Percentiles rank a stretch among this genome's conserved stretches.
Evolutionary conservation across 1,140 invertebrate genomes (phyloP).

Genomic region (Marisa cornuarietis): DNA sequence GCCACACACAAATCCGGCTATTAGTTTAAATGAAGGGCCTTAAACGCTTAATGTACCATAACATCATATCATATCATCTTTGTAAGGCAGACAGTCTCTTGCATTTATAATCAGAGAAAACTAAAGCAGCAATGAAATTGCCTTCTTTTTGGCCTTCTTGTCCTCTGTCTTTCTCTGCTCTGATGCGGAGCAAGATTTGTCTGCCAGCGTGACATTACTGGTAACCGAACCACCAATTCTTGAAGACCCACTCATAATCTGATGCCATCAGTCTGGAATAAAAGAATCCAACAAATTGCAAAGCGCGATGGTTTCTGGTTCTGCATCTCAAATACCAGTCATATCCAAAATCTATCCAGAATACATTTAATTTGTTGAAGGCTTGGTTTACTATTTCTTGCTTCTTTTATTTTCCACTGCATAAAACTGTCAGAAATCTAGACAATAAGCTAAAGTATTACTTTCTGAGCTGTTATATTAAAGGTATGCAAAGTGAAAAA

Average conservation of each 20-base stretch:
- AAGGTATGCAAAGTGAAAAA: no score
- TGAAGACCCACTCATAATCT: slow-evolving; percentile 20
- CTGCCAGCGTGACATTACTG: slow-evolving; percentile 11
- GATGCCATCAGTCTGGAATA: slow-evolving; percentile 23
- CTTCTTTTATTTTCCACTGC: no score
- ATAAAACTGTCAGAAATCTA: no score
- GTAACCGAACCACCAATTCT: slow-evolving; percentile 14
- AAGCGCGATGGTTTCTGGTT: no score
- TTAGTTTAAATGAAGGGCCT: background rate
- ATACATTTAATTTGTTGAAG: no score
- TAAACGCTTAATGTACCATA: background rate
- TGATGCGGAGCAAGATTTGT: slow-evolving; percentile 10
- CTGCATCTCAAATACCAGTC: no score
- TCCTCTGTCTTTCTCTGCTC: background rate
- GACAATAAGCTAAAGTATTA: no score
- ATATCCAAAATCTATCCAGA: no score
- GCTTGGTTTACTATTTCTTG: no score
- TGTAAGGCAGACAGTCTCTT: background rate
- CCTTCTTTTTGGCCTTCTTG: background rate
- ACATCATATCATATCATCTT: background rate
- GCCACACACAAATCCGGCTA: no score
- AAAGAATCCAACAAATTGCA: slow-evolving; percentile 17
- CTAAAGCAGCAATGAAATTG: slow-evolving; percentile 6
- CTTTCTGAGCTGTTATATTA: no score
- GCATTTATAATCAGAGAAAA: background rate